A percentile compares a stretch with the other conserved stretches of the same genome.
These are phyloP conservation scores for Lerema accius DNA, from an alignment of 1,140 invertebrate genomes.

Conservation along the genomic window DNA sequence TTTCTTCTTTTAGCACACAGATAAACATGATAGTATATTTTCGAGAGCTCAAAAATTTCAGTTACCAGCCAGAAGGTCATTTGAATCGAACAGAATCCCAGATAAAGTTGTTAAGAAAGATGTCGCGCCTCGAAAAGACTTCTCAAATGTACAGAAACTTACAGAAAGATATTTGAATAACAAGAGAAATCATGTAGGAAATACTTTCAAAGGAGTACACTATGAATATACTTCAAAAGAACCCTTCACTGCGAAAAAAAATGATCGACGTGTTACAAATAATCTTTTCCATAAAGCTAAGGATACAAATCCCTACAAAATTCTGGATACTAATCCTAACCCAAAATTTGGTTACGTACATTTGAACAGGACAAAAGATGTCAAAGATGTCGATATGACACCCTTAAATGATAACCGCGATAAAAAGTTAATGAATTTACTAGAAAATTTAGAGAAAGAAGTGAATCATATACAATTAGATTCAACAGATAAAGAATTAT, in stretches of 20 bases:
- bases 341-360: not conserved
- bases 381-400: conserved; percentile 2
- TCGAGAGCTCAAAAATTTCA: conserved; percentile 45
- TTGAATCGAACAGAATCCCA: not conserved
- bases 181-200: conserved; percentile 32
- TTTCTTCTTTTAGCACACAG: conserved; percentile 35
- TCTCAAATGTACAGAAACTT: conserved; percentile 47
- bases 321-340: not conserved
- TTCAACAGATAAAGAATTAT: conserved; percentile 57
- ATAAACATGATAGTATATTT: conserved; percentile 52
- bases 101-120: conserved; percentile 45
- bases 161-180: conserved; percentile 49
- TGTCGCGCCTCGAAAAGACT: conserved; percentile 58
- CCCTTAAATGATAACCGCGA: conserved; percentile 39
- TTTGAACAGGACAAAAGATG: conserved; percentile 5
- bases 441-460: conserved; percentile 58
- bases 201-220: not conserved
- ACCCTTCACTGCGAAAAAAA: not conserved
- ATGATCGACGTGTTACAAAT: not conserved
- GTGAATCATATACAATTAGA: conserved; percentile 52
- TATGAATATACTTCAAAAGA: conserved; percentile 12
- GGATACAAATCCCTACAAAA: not conserved
- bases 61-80: conserved; percentile 35
- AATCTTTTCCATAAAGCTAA: conserved; percentile 9
- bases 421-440: conserved; percentile 47